A percentile compares a stretch with the other conserved stretches of the same genome.
phyloP scores from a whole-genome alignment of 2,113 vertebrate species.

The Ceyx cyanopectus region DNA sequence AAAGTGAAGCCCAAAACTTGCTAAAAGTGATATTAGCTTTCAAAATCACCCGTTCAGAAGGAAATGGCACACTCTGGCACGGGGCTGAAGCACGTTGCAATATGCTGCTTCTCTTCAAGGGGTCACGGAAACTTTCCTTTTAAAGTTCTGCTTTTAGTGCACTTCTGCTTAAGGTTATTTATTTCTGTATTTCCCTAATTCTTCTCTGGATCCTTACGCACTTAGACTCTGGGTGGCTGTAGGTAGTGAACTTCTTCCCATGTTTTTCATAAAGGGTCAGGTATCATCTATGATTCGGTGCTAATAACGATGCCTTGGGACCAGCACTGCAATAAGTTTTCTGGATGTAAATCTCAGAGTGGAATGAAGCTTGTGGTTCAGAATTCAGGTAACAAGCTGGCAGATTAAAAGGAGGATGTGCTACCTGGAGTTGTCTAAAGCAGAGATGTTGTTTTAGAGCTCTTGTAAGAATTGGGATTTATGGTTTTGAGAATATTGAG shows the following conservation, averaged over 20 bases:
- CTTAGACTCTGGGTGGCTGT: neutral
- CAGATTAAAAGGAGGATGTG: neutral
- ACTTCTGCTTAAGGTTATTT: conserved; percentile 43
- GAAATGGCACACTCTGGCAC: neutral
- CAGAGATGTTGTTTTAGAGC: neutral
- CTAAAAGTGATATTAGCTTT: neutral
- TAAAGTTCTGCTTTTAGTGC: conserved; percentile 50
- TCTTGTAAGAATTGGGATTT: neutral
- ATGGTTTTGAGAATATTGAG: neutral
- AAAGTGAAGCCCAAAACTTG: neutral
- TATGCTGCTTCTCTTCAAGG: neutral
- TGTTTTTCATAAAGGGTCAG: neutral
- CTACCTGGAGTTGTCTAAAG: neutral
- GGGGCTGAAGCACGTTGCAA: neutral
- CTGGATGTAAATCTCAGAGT: neutral
- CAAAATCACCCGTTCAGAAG: neutral
- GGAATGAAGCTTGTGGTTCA: neutral
- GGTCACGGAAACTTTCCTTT: conserved; percentile 16
- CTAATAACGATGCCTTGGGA: neutral
- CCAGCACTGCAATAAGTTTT: neutral
- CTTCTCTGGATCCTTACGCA: neutral
- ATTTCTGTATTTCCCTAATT: conserved; percentile 23
- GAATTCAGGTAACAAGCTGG: neutral
- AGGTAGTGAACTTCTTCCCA: neutral
- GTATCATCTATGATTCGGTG: neutral